These are phyloP conservation scores for Mormyrops boulengeri DNA, from an alignment of 2,797 vertebrate genomes.

Conservation along the genomic window DNA sequence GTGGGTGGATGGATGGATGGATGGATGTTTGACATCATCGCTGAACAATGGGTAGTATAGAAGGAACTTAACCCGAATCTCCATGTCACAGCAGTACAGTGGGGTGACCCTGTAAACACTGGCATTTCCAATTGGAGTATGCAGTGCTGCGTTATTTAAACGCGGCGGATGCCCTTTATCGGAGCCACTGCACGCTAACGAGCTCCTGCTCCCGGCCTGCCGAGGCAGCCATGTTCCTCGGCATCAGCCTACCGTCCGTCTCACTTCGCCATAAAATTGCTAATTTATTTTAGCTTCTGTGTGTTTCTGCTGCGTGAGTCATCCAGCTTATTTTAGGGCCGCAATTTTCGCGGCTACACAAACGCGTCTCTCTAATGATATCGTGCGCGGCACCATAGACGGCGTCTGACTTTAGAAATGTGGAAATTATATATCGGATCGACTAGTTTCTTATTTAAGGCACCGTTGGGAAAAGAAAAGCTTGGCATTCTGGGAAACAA, in stretches of 20 bases:
- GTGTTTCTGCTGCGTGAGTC: background rate
- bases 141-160: background rate
- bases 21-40: background rate
- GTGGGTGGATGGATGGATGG: background rate
- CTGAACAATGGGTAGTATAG: background rate
- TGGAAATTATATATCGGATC: background rate
- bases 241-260: background rate
- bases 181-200: background rate
- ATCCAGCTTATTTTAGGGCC: background rate
- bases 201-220: background rate
- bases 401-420: background rate
- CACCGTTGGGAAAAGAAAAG: background rate
- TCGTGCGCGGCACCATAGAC: background rate
- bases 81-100: background rate
- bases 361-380: background rate
- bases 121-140: background rate
- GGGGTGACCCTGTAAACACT: background rate
- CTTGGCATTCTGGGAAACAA: background rate
- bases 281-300: constrained; percentile 2
- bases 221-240: background rate
- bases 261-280: background rate
- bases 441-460: background rate
- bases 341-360: background rate
- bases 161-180: background rate
- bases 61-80: background rate